Base-by-base conservation (phyloP, 1,140 invertebrate species). In the Apis florea region DNA sequence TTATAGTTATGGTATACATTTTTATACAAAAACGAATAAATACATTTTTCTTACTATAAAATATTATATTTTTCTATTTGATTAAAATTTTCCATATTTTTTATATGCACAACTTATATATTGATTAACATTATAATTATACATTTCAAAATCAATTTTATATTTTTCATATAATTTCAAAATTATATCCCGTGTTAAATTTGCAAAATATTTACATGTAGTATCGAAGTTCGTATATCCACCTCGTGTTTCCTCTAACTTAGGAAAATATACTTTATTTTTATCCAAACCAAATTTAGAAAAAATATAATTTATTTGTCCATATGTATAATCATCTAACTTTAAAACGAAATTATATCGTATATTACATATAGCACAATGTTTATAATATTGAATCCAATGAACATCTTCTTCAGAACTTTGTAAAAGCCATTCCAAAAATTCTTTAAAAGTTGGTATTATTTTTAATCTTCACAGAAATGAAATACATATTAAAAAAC, bases 121-220 rank as follows among this genome's bases (percentile, higher is more conserved):
- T 21, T 81, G 83, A 24, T 90, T 79, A 49, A 89, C 77, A 56
- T 91, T 80, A 47, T 93, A 94, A 83, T 92, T 75, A 79, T 92
- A 94, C 89, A 94, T 93, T 68, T 94, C 89, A 81, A 94, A 94
- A 51, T 94, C 93, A 10, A 93, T 83, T 84, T 89, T 90, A 63
- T 93, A 94, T 66, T 86, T 90, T 53, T 90, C 73, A 15, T 93
- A 93, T 53, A 94, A 85, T 83, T 87, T 86, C 5, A 89, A 59
- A 51, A 93, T 79, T 24, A 86, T 85, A 51, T 90, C 83, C 21
- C 82, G 72, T 2, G 90, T 83, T n/a, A 94, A 70, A 58, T 85
- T 79, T 71, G 88, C 85, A 53, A 94, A 93, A 75, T 94, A 94
- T 82, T 88, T 86, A 83, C 93, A 94, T 9, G 91, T 90, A 54